These are phyloP conservation scores for Motacilla alba DNA, from an alignment of 2,113 vertebrate genomes.

Conservation along the genomic window DNA sequence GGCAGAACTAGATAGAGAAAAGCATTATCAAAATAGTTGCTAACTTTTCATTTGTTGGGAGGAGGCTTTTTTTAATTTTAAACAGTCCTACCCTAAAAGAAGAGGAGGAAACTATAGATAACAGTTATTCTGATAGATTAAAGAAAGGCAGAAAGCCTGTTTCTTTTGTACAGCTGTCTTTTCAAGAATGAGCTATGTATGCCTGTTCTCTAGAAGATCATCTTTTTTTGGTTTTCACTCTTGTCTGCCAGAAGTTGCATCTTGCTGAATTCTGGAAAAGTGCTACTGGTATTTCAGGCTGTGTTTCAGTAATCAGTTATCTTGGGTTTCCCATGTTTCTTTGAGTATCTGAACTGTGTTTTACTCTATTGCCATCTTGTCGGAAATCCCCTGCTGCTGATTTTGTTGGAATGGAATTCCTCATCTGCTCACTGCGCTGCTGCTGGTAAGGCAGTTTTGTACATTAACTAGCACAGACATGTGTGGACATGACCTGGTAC, in stretches of 20 bases:
- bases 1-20: not conserved
- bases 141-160: not conserved
- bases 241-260: not conserved
- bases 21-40: not conserved
- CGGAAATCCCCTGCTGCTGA: slow-evolving; percentile 35
- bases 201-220: not conserved
- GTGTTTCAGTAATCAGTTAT: not conserved
- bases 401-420: slow-evolving; percentile 55
- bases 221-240: not conserved
- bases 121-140: not conserved
- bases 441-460: slow-evolving; percentile 47
- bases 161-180: not conserved
- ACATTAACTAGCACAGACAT: not conserved
- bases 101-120: slow-evolving; percentile 32
- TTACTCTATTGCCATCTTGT: not conserved
- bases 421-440: slow-evolving; percentile 32
- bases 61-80: not conserved
- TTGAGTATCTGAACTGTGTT: not conserved
- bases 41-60: not conserved
- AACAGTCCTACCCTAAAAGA: not conserved
- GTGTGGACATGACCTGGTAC: not conserved
- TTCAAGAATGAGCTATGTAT: not conserved
- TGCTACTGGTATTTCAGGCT: not conserved
- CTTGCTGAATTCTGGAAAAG: slow-evolving; percentile 6
- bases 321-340: not conserved